Base-by-base conservation (phyloP, 2,113 vertebrate species). In the Vireo altiloquus region DNA sequence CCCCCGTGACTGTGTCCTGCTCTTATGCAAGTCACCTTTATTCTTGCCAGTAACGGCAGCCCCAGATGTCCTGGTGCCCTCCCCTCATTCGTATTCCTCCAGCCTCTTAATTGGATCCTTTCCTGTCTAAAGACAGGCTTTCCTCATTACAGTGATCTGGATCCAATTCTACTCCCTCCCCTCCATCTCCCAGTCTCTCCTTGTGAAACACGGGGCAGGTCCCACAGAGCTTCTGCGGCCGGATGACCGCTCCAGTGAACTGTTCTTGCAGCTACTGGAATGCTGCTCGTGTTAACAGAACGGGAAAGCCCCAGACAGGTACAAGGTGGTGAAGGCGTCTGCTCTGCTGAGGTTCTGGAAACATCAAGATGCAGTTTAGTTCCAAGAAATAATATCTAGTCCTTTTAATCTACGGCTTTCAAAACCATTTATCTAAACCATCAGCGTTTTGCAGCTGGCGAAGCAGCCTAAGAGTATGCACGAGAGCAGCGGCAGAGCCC, bases 71-170 rank as follows among this genome's bases (percentile, higher is more conserved):
- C 70, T 63, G 82, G 63, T 96, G 61, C 76, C 92, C 90, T 86
- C 50, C 81, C 53, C 54, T 42, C 81, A 72, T 75, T 76, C n/a
- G 53, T 82, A 91, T 49, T 90, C 70, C 92, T 95, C 77, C 6
- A 47, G 78, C n/a, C 82, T 64, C 87, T 76, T 96, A 97, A 97
- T 50, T 95, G 83, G 95, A 96, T 95, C 91, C 93, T 94, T 90
- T 86, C 93, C 69, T 66, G 59, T 31, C 65, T 57, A 33, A 33
- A 57, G 70, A 89, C 92, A 95, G 93, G 50, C 75, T 94, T 96
- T 96, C 92, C 56, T 96, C 84, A 92, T 96, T 96, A 89, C 3
- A 40, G 44, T 25, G 75, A 92, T 10, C 72, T 91, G 86, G 94
- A 96, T 96, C 66, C 82, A 95, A 95, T 96, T 92, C 85, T 76